These are phyloP conservation scores for Onychomys arenicola DNA, from an alignment of 2,797 vertebrate species.

Conservation along the genomic window DNA sequence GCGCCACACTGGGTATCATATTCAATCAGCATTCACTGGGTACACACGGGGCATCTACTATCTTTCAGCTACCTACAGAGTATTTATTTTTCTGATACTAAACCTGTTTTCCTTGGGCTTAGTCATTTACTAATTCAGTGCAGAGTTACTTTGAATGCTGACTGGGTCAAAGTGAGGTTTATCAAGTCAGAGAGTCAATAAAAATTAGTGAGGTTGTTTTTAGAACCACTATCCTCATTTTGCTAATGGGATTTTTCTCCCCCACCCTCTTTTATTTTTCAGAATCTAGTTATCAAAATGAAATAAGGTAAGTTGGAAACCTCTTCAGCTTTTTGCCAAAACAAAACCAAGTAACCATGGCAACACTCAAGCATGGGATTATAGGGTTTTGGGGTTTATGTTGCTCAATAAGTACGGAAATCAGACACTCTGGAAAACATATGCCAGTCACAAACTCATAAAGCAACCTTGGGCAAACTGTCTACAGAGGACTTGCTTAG, in stretches of 20 bases:
- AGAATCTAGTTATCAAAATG: conserved; percentile 87
- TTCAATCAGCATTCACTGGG: neutral
- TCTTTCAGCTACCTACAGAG: neutral
- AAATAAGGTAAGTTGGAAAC: conserved; percentile 88
- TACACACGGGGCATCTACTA: neutral
- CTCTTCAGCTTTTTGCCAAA: neutral
- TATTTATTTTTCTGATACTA: neutral
- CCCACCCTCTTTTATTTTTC: conserved; percentile 16
- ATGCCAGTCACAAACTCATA: neutral
- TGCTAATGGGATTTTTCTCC: neutral
- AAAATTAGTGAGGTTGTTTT: neutral
- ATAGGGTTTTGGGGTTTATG: neutral
- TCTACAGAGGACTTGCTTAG: no score
- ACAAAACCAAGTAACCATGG: neutral
- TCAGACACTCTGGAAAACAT: neutral
- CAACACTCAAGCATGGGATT: fast-evolving
- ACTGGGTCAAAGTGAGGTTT: neutral
- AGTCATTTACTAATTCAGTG: neutral
- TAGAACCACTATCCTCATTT: neutral
- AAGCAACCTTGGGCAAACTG: fast-evolving
- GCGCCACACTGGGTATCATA: neutral
- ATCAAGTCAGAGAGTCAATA: neutral
- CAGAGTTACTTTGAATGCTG: neutral
- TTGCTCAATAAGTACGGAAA: neutral
- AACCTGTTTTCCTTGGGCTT: neutral